Percentiles rank a stretch among this genome's conserved stretches.
Conservation (phyloP, 2,888 invertebrate genomes). For the Spicauda simplicius region DNA sequence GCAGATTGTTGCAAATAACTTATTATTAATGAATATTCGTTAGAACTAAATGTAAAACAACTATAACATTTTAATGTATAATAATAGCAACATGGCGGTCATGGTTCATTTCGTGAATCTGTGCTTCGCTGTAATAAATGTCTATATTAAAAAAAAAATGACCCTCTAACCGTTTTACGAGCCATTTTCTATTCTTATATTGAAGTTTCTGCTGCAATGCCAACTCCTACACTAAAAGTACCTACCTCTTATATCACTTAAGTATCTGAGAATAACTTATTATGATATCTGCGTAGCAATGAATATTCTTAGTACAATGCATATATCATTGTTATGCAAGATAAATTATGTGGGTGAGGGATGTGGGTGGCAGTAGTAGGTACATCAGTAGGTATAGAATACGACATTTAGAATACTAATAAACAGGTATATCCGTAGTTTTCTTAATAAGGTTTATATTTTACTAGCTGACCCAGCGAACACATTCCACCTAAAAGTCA, state of each 20-base stretch:
- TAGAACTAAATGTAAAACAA: neutral
- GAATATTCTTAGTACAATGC: constrained; percentile 24
- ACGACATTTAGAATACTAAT: neutral
- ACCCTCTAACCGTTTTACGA: neutral
- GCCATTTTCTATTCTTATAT: neutral
- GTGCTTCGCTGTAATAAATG: too few relatives aligned
- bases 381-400: constrained; percentile 2
- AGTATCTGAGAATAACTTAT: constrained; percentile 8
- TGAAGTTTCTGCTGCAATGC: constrained; percentile 2
- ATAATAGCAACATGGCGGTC: neutral
- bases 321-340: constrained; percentile 26
- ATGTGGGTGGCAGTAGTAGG: constrained; percentile 6
- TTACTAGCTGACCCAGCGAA: too few relatives aligned
- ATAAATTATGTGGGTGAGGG: constrained; percentile 22
- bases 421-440: neutral
- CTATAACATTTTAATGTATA: neutral
- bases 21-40: neutral
- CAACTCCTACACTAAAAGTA: constrained; percentile 5
- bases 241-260: neutral
- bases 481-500: too few relatives aligned
- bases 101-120: too few relatives aligned
- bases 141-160: too few relatives aligned
- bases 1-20: neutral
- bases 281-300: constrained; percentile 23
- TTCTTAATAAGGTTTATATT: neutral